A percentile compares a stretch with the other conserved stretches of the same genome.
These are phyloP conservation scores for Hemithea aestivaria DNA, from an alignment of 2,888 invertebrate genomes.

Conservation along the genomic window DNA sequence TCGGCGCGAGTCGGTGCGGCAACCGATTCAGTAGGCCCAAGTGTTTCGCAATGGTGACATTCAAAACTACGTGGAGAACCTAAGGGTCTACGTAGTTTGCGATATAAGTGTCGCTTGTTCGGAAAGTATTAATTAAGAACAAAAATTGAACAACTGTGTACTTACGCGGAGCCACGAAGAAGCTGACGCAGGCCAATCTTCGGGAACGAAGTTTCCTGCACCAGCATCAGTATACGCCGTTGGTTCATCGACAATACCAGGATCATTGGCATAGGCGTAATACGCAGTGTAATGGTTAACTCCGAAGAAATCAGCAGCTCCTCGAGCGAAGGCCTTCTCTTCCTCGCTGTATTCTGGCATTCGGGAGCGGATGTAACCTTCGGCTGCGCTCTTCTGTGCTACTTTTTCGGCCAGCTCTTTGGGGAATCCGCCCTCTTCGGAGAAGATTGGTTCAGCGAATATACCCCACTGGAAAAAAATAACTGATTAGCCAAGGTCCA, in stretches of 20 bases:
- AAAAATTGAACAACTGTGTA: no score
- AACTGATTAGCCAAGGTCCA: neutral
- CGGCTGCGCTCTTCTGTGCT: constrained; percentile 57
- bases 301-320: constrained; percentile 64
- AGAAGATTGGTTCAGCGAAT: constrained; percentile 71
- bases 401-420: constrained; percentile 62
- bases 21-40: no score
- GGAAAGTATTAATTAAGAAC: no score
- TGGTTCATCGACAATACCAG: constrained; percentile 14
- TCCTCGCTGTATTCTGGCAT: constrained; percentile 64
- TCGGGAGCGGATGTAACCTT: constrained; percentile 61
- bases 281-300: constrained; percentile 83
- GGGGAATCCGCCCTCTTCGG: constrained; percentile 74
- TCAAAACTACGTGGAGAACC: no score
- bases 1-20: no score
- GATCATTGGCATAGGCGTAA: constrained; percentile 33
- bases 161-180: constrained; percentile 52
- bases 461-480: constrained; percentile 55
- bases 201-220: constrained; percentile 27
- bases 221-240: constrained; percentile 39
- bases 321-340: constrained; percentile 49
- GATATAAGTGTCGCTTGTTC: no score
- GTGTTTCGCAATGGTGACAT: no score
- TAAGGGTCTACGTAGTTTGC: no score
- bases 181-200: constrained; percentile 43